Evolutionary conservation across 2,797 vertebrate genomes (phyloP).

Genomic region (Tokudaia tokunoshimensis): DNA sequence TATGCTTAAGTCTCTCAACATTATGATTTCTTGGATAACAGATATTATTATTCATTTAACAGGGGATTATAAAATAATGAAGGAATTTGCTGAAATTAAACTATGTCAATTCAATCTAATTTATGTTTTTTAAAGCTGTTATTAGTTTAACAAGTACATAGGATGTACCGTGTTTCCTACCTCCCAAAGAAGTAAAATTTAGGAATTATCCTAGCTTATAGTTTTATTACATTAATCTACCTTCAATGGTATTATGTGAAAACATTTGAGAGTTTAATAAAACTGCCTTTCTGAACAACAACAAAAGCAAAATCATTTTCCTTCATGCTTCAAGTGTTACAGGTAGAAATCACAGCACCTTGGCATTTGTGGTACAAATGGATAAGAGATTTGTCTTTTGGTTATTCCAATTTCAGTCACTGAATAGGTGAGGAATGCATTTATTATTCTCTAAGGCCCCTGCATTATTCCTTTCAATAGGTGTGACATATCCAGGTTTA

Average conservation of each 20-base stretch:
- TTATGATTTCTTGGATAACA: background rate
- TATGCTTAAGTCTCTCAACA: background rate
- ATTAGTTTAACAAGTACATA: constrained; percentile 34
- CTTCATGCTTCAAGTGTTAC: background rate
- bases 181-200: background rate
- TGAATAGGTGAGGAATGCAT: background rate
- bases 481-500: background rate
- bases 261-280: background rate
- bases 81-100: constrained; percentile 57
- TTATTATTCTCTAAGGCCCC: background rate
- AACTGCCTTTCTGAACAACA: constrained; percentile 7
- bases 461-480: background rate
- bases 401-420: background rate
- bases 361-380: background rate
- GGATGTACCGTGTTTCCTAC: constrained; percentile 3
- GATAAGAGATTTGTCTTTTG: background rate
- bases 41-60: constrained; percentile 53
- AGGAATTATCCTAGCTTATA: background rate
- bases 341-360: background rate
- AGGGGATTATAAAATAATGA: background rate
- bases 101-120: constrained; percentile 34
- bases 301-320: background rate
- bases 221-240: background rate
- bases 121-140: constrained; percentile 30
- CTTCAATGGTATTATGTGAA: background rate